Conservation (phyloP, 1,140 invertebrate genomes). For the Drosophila quadrilineata region DNA sequence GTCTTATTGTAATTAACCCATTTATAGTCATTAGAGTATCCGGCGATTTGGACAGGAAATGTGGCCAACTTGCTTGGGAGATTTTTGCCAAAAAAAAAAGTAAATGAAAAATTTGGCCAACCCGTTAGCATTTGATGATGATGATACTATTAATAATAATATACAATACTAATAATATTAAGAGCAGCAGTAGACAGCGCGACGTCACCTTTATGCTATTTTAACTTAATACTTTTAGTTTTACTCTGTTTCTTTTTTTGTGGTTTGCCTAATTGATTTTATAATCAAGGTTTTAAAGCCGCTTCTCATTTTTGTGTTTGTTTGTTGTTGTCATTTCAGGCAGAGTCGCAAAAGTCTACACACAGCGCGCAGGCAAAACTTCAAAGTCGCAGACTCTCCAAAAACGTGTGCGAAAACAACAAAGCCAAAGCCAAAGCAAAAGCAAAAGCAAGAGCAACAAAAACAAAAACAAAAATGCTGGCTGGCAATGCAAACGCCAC, state of each 20-base stretch:
- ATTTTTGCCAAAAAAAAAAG: conserved; percentile 33
- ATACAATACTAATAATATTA: conserved; percentile 23
- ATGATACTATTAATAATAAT: conserved; percentile 28
- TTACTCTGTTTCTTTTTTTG: conserved; percentile 9
- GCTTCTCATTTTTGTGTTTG: conserved; percentile 52
- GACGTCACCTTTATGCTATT: conserved; percentile 41
- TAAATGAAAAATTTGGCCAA: conserved; percentile 39
- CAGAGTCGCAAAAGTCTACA: conserved; percentile 34
- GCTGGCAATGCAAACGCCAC: conserved; percentile 55
- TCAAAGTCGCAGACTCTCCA: conserved; percentile 41
- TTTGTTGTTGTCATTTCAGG: conserved; percentile 58
- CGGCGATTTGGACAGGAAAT: conserved; percentile 68
- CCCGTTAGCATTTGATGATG: conserved; percentile 32
- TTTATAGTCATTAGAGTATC: conserved; percentile 70
- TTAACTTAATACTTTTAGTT: conserved; percentile 20
- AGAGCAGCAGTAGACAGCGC: conserved; percentile 26
- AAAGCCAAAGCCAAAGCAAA: conserved; percentile 36
- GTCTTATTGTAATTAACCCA: conserved; percentile 66
- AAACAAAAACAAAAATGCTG: background rate
- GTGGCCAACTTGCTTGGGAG: conserved; percentile 20
- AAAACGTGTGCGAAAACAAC: conserved; percentile 46
- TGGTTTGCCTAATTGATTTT: conserved; percentile 63
- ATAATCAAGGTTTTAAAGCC: conserved; percentile 73
- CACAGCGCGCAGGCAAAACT: conserved; percentile 25
- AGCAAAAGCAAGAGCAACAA: conserved; percentile 2